Percentiles rank a stretch among this genome's conserved stretches.
Evolutionary conservation across 2,797 vertebrate species (phyloP).

Genomic region (Pseudochromis fuscus): DNA sequence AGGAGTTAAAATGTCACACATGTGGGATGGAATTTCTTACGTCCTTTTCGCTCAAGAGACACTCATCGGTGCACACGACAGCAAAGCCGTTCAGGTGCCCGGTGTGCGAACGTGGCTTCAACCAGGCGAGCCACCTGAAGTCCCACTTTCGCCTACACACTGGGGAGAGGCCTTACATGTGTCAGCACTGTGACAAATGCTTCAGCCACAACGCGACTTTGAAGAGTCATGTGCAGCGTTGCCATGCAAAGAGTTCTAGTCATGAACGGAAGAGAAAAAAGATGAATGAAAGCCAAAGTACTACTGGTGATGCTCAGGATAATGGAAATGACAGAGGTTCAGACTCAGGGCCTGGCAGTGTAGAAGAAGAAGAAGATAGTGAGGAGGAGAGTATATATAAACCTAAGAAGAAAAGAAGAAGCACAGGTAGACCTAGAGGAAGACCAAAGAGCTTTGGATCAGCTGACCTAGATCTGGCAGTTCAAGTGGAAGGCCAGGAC

Average conservation of each 20-base stretch:
- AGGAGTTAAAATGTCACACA: constrained; percentile 40
- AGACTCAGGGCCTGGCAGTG: background rate
- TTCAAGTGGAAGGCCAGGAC: background rate
- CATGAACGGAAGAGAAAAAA: background rate
- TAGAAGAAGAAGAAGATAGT: constrained; percentile 3
- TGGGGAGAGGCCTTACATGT: constrained; percentile 72
- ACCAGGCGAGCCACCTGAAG: constrained; percentile 67
- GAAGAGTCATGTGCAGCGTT: constrained; percentile 69
- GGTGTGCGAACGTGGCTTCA: constrained; percentile 71
- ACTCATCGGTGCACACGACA: constrained; percentile 60
- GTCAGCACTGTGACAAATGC: constrained; percentile 62
- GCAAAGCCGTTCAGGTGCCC: constrained; percentile 50
- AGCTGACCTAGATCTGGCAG: background rate
- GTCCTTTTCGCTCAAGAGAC: constrained; percentile 50
- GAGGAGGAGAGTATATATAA: background rate
- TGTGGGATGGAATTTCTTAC: constrained; percentile 47
- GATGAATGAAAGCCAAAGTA: background rate
- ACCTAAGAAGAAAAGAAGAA: constrained; percentile 2
- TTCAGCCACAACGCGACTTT: constrained; percentile 78
- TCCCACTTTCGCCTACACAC: constrained; percentile 79
- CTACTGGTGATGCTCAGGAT: background rate
- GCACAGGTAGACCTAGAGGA: constrained; percentile 49
- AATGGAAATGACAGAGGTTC: background rate
- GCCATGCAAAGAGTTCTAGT: constrained; percentile 33
- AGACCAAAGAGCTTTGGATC: constrained; percentile 36